A percentile compares a stretch with the other conserved stretches of the same genome.
Conservation (phyloP, 2,113 vertebrate species). For the Coturnix japonica region DNA sequence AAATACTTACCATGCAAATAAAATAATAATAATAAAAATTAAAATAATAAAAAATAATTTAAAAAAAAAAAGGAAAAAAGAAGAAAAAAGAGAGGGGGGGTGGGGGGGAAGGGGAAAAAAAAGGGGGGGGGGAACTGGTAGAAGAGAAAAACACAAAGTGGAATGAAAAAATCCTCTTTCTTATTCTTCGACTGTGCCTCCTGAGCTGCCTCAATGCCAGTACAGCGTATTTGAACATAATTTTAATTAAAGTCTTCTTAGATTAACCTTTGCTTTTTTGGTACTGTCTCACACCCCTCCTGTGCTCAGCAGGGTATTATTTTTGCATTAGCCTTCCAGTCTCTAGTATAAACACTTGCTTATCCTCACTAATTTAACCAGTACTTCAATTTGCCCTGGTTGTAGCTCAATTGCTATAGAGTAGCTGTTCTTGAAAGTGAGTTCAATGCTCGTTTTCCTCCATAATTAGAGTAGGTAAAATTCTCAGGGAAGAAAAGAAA, state of each 20-base stretch:
- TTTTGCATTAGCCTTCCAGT: neutral
- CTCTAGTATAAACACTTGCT: neutral
- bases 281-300: neutral
- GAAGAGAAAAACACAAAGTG: too few relatives aligned
- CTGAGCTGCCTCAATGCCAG: neutral
- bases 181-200: neutral
- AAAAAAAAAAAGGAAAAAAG: too few relatives aligned
- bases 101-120: too few relatives aligned
- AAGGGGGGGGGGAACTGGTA: neutral
- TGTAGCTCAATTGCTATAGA: rapidly evolving
- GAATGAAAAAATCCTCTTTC: neutral
- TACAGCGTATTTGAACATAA: neutral
- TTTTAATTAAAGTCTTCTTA: neutral
- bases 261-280: neutral
- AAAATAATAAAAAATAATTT: too few relatives aligned
- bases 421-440: neutral
- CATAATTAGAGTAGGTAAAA: neutral
- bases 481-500: neutral
- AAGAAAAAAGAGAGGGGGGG: too few relatives aligned
- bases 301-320: neutral
- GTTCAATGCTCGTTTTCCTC: neutral
- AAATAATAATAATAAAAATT: too few relatives aligned
- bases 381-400: rapidly evolving
- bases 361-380: neutral
- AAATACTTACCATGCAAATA: neutral